Conservation (phyloP, 2,113 vertebrate genomes). For the Corythoichthys haematopterus region DNA sequence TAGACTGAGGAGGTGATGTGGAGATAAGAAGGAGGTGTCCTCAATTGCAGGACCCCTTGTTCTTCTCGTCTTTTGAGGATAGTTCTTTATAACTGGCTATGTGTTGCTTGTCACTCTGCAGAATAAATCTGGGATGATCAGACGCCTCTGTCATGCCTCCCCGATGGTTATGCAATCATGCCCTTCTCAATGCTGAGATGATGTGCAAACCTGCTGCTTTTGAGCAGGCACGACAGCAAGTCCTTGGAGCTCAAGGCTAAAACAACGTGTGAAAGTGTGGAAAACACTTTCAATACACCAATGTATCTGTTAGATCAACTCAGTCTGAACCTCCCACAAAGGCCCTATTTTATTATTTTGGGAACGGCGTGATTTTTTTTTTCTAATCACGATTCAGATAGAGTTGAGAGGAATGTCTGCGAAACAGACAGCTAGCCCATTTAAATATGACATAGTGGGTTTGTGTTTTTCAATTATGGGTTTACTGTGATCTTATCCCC, state of each 20-base stretch:
- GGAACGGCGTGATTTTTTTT: not conserved
- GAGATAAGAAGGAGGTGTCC: slow-evolving; percentile 4
- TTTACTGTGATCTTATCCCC: not conserved
- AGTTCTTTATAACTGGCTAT: slow-evolving; percentile 6
- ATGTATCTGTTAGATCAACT: not conserved
- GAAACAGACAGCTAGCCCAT: not conserved
- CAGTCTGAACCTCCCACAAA: not conserved
- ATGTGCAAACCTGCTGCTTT: slow-evolving; percentile 7
- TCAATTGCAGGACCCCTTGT: slow-evolving; percentile 7
- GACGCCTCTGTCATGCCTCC: slow-evolving; percentile 8
- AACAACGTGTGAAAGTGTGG: slow-evolving; percentile 3
- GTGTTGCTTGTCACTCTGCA: slow-evolving; percentile 7
- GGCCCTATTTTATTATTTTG: not conserved
- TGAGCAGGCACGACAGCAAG: slow-evolving; percentile 5
- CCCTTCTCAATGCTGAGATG: slow-evolving; percentile 2
- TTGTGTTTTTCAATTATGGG: not conserved
- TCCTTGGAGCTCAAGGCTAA: slow-evolving; percentile 7
- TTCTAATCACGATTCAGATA: not conserved
- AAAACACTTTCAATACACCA: not conserved
- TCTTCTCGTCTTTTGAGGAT: slow-evolving; percentile 3
- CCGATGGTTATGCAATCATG: slow-evolving; percentile 8
- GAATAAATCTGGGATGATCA: slow-evolving; percentile 13
- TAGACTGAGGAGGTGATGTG: not conserved
- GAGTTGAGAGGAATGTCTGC: not conserved
- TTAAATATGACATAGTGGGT: not conserved